These are phyloP conservation scores for Ladona fulva DNA, from an alignment of 1,140 invertebrate species.

Conservation along the genomic window DNA sequence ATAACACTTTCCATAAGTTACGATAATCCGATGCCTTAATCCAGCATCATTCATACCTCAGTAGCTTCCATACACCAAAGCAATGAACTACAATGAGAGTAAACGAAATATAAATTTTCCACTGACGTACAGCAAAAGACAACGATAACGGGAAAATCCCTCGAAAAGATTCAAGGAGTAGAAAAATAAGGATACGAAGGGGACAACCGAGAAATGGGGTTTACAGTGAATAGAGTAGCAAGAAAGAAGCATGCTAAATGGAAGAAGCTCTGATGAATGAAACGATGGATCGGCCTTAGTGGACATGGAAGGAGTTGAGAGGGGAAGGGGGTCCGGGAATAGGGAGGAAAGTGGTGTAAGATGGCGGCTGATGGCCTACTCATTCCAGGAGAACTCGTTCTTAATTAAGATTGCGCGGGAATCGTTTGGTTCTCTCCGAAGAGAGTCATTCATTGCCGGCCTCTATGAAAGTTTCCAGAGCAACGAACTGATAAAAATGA, in stretches of 20 bases:
- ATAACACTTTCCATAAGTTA: too few relatives aligned
- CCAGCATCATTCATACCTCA: too few relatives aligned
- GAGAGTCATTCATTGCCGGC: neutral
- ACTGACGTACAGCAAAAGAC: too few relatives aligned
- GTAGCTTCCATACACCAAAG: too few relatives aligned
- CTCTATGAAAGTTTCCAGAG: neutral
- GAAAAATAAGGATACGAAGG: neutral
- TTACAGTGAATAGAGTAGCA: neutral
- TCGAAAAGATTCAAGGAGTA: neutral
- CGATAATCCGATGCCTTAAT: too few relatives aligned
- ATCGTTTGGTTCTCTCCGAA: neutral
- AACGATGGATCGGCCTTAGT: neutral
- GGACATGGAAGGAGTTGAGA: neutral
- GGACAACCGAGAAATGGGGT: neutral
- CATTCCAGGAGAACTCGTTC: constrained; percentile 3
- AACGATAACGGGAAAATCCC: neutral
- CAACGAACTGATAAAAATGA: neutral
- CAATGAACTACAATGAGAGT: too few relatives aligned
- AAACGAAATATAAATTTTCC: too few relatives aligned
- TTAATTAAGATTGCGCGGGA: constrained; percentile 5
- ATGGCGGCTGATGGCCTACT: neutral
- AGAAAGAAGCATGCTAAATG: neutral
- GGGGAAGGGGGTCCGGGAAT: neutral
- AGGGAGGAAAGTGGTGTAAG: neutral
- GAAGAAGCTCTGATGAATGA: neutral